phyloP scores from a whole-genome alignment of 2,888 invertebrate species.

The Notodonta ziczac region DNA sequence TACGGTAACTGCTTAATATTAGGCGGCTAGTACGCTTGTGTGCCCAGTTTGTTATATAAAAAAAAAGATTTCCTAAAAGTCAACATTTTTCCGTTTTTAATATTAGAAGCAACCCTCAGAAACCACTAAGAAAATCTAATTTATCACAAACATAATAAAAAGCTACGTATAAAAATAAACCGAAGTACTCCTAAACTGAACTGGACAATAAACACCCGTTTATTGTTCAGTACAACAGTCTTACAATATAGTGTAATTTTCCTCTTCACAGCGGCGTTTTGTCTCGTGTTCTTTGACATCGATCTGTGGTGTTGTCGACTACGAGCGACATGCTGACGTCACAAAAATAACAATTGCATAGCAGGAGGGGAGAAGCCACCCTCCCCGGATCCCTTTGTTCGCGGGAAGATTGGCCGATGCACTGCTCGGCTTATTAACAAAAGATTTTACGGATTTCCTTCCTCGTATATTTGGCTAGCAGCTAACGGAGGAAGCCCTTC shows the following conservation, averaged over 20 bases:
- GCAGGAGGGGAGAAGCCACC: conserved; percentile 56
- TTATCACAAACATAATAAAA: not conserved
- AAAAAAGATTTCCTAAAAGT: too few relatives aligned
- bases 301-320: conserved; percentile 40
- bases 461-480: conserved; percentile 51
- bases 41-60: too few relatives aligned
- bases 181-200: not conserved
- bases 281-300: conserved; percentile 41
- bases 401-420: conserved; percentile 61
- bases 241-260: conserved; percentile 16
- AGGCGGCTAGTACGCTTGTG: too few relatives aligned
- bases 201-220: conserved; percentile 22
- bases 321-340: conserved; percentile 54
- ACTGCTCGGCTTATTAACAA: conserved; percentile 55
- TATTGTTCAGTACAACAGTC: too few relatives aligned
- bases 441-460: conserved; percentile 53
- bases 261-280: conserved; percentile 27
- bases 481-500: conserved; percentile 52
- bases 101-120: not conserved
- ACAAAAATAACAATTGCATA: conserved; percentile 72
- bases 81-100: not conserved
- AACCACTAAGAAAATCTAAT: not conserved
- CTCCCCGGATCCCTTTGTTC: conserved; percentile 60
- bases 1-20: too few relatives aligned
- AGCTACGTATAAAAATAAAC: not conserved